Conservation (phyloP, 2,888 invertebrate genomes). For the Augiades crinisus region DNA sequence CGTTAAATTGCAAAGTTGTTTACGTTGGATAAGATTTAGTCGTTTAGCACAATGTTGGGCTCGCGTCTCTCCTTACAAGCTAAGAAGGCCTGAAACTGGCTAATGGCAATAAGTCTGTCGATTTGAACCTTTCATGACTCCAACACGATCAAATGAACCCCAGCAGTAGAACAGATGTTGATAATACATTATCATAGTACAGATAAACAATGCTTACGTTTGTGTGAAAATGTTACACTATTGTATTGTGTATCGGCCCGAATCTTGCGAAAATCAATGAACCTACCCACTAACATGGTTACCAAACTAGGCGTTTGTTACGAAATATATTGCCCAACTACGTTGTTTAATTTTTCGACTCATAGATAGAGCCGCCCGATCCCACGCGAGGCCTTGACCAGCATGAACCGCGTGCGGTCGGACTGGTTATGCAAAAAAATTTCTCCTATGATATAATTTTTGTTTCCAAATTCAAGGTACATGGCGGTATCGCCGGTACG, state of each 20-base stretch:
- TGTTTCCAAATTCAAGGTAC: conserved; percentile 79
- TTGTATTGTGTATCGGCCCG: conserved; percentile 30
- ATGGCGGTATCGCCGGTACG: conserved; percentile 88
- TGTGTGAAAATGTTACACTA: too few relatives aligned
- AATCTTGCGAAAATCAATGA: conserved; percentile 37
- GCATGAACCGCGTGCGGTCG: conserved; percentile 35
- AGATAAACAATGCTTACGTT: too few relatives aligned
- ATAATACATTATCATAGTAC: too few relatives aligned
- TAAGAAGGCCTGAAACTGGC: too few relatives aligned
- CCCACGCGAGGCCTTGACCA: conserved; percentile 45
- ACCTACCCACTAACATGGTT: conserved; percentile 47
- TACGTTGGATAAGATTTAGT: too few relatives aligned
- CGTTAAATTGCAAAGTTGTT: too few relatives aligned
- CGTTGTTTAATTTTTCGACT: conserved; percentile 27
- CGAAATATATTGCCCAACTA: conserved; percentile 35
- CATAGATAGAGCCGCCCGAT: neutral
- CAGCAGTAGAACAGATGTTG: too few relatives aligned
- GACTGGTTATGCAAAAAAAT: conserved; percentile 14
- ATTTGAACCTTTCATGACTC: too few relatives aligned
- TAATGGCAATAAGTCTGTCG: too few relatives aligned
- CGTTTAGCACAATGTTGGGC: too few relatives aligned
- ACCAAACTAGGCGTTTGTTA: conserved; percentile 38
- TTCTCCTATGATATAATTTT: conserved; percentile 47
- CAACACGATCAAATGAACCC: too few relatives aligned
- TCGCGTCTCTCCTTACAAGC: too few relatives aligned